These are phyloP conservation scores for Oryctolagus cuniculus DNA, from an alignment of 2,113 vertebrate species.

Conservation along the genomic window DNA sequence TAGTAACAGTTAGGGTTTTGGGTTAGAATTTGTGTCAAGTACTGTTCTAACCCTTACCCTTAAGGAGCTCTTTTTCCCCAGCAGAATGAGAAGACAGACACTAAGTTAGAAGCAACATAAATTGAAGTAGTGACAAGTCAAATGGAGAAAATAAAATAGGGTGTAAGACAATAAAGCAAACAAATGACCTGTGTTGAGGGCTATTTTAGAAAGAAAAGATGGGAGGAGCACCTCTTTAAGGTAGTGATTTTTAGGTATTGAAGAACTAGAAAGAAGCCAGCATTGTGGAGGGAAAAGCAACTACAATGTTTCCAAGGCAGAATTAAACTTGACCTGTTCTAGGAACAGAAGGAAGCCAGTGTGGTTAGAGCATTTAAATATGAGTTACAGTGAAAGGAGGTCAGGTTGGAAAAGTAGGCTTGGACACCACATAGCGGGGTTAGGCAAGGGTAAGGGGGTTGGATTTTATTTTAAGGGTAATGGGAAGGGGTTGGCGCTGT, in stretches of 20 bases:
- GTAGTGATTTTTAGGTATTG: background rate
- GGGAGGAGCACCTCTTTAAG: background rate
- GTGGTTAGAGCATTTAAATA: background rate
- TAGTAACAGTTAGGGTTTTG: background rate
- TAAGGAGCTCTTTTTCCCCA: background rate
- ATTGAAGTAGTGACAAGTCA: conserved; percentile 26
- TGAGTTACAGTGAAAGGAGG: background rate
- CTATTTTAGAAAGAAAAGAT: background rate
- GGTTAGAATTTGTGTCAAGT: background rate
- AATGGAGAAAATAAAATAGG: background rate
- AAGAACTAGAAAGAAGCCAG: background rate
- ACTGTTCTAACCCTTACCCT: background rate
- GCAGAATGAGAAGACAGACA: background rate
- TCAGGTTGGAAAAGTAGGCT: background rate
- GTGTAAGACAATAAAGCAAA: background rate
- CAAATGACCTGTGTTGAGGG: background rate
- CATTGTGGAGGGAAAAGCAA: background rate
- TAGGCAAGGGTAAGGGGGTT: background rate
- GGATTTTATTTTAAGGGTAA: background rate
- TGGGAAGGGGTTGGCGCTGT: background rate
- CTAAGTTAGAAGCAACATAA: conserved; percentile 33
- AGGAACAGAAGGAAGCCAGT: background rate
- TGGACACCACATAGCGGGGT: background rate
- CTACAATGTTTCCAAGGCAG: background rate
- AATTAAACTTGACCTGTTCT: conserved; percentile 1